Evolutionary conservation across 2,797 vertebrate species (phyloP).

Genomic region (Poliocrania exsul): DNA sequence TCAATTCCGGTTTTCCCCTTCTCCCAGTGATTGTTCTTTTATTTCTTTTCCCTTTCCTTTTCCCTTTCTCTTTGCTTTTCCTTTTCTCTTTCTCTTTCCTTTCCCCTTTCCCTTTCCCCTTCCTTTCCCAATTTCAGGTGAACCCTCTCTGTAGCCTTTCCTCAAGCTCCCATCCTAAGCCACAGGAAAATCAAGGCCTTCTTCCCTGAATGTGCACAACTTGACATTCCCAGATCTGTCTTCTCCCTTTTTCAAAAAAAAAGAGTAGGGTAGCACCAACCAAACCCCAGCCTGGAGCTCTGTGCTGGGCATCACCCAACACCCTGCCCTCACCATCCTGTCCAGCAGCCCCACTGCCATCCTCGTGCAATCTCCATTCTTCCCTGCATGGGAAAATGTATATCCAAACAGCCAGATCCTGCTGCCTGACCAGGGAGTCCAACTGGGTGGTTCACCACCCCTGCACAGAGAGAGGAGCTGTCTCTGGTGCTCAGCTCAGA

Average conservation of each 20-base stretch:
- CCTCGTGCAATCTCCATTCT: neutral
- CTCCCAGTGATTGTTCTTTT: constrained; percentile 57
- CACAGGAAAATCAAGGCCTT: neutral
- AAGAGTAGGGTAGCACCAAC: neutral
- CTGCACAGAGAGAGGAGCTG: neutral
- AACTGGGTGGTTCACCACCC: neutral
- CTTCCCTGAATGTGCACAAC: neutral
- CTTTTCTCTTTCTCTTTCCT: too few relatives aligned
- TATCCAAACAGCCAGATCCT: neutral
- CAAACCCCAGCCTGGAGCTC: neutral
- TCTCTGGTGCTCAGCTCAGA: neutral
- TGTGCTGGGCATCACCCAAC: neutral
- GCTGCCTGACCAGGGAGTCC: neutral
- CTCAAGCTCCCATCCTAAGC: neutral
- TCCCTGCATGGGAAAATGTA: neutral
- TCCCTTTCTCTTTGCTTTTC: neutral
- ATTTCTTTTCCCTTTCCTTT: neutral
- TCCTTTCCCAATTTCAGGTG: neutral
- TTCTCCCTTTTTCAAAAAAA: neutral
- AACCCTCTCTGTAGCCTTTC: neutral
- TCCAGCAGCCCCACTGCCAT: neutral
- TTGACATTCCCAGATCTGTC: rapidly evolving
- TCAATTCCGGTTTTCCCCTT: constrained; percentile 28
- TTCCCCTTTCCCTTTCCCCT: neutral
- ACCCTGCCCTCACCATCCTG: rapidly evolving